Evolutionary conservation across 1,140 invertebrate species (phyloP).

Genomic region (Adoxophyes honmai): DNA sequence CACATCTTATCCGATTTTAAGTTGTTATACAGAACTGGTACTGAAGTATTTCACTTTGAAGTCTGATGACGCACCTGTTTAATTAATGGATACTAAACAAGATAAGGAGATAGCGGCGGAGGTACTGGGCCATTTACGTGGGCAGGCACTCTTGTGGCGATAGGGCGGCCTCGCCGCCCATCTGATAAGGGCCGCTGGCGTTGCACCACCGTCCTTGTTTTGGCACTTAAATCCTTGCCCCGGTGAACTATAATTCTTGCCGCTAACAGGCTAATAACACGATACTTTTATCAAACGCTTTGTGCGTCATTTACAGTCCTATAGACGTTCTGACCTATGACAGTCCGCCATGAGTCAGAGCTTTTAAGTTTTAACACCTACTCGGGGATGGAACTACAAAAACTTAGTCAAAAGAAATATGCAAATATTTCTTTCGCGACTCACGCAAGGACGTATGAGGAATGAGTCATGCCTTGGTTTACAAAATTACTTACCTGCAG

Average conservation of each 20-base stretch:
- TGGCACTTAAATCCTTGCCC: not conserved
- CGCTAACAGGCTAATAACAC: conserved; percentile 2
- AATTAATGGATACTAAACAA: not conserved
- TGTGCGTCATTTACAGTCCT: no score
- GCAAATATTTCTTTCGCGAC: conserved; percentile 4
- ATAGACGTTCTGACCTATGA: not conserved
- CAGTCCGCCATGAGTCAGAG: not conserved
- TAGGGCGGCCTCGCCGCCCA: not conserved
- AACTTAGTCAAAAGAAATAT: not conserved
- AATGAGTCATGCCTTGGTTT: conserved; percentile 1
- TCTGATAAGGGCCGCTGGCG: not conserved
- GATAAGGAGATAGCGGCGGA: conserved; percentile 7
- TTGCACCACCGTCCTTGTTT: not conserved
- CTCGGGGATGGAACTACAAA: not conserved
- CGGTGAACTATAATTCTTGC: not conserved
- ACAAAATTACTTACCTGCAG: not conserved
- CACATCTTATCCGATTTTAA: no score
- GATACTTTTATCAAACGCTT: not conserved
- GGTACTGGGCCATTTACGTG: not conserved
- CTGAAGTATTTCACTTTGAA: not conserved
- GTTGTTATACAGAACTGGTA: no score
- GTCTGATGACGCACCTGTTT: conserved; percentile 1
- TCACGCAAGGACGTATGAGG: not conserved
- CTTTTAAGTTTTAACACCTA: conserved; percentile 2
- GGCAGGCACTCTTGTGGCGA: not conserved